Base-by-base conservation (phyloP, 2,797 vertebrate genomes). In the Chelon labrosus region DNA sequence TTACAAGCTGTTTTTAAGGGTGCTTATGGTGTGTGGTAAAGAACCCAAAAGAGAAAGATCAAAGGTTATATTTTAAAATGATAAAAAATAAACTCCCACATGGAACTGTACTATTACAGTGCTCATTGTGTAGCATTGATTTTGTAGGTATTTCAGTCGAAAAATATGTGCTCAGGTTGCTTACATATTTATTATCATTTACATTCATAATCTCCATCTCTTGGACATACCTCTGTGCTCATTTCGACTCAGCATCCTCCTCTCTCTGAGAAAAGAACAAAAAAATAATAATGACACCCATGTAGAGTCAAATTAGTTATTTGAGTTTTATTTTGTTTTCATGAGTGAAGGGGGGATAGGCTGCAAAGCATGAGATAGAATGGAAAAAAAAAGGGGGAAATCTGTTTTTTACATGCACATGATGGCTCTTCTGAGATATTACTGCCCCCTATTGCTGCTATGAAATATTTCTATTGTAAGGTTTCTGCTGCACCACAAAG, bases 371-470 rank as follows among this genome's bases (percentile, higher is more conserved):
- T 31, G 44, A 52, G 16, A 35, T n/a, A 51, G 10, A 73, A 56
- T 77, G 19, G n/a, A n/a, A n/a, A n/a, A 57, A 42, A 11, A 64
- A 20, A 57, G 2, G 19, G 20, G 14, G 7, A 2, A 0, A 12
- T 55, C 51, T 56, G 7, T 47, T 73, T 49, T 66, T 46, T 10
- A 55, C 4, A 51, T 12, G 25, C 51, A 10, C 19, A 20, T 31
- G 12, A 7, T 9, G 3, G 11, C 19, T 78, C 57, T 67, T 70
- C 44, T 87, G 72, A 75, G 65, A 79, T 77, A 80, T 85, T 79
- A 80, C 82, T 87, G 86, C 89, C 89, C 78, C 69, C 92, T 87
- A 73, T 71, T 83, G 91, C 49, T 76, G 44, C 11, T 17, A 39
- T n/a, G 9, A 54, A 54, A 53, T 68, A 84, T 57, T 78, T 70